Evolutionary conservation across 2,113 vertebrate genomes (phyloP).

Genomic region (Alosa alosa): DNA sequence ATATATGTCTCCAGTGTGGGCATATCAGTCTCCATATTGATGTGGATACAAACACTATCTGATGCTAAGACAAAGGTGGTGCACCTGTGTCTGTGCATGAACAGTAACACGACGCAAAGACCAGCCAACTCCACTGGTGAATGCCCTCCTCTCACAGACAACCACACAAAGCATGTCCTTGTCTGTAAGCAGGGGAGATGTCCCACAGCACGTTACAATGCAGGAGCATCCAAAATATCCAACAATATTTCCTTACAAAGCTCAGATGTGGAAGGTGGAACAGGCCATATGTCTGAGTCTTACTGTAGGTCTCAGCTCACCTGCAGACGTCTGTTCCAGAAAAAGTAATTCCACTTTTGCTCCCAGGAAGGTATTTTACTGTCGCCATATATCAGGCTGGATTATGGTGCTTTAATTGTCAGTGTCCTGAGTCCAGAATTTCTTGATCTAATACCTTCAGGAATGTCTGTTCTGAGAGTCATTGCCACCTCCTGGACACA

Average conservation of each 20-base stretch:
- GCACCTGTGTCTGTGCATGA: not conserved
- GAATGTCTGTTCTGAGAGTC: conserved; percentile 25
- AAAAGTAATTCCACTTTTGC: not conserved
- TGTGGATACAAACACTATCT: not conserved
- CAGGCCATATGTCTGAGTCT: not conserved
- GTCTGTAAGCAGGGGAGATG: not conserved
- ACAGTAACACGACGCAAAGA: not conserved
- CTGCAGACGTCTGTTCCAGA: not conserved
- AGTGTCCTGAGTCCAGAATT: not conserved
- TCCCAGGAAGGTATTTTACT: not conserved
- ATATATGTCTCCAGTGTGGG: not conserved
- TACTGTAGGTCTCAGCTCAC: not conserved
- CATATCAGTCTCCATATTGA: not conserved
- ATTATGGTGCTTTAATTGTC: conserved; percentile 18
- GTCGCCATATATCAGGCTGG: conserved; percentile 9
- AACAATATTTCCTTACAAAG: not conserved
- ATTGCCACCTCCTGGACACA: conserved; percentile 52
- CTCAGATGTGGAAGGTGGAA: not conserved
- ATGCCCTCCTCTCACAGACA: not conserved
- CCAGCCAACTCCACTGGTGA: not conserved
- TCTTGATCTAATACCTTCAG: not conserved
- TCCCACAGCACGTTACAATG: not conserved
- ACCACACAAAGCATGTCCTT: not conserved
- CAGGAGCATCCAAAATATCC: not conserved
- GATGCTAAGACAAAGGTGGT: not conserved